A percentile compares a stretch with the other conserved stretches of the same genome.
Conservation (phyloP, 1,140 invertebrate genomes). For the Vanessa tameamea region DNA sequence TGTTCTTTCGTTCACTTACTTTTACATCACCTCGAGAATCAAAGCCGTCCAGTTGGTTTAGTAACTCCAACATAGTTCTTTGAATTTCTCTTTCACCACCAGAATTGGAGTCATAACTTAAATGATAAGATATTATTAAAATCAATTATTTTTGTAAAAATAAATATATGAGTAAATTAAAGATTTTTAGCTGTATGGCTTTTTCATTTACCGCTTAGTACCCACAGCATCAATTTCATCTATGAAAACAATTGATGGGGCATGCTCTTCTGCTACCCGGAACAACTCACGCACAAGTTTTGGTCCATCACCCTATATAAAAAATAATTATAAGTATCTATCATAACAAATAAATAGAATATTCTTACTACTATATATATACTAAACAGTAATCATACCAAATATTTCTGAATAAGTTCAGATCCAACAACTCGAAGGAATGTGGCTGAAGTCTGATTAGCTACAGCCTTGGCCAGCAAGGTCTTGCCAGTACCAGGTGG, state of each 20-base stretch:
- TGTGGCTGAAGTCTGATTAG: constrained; percentile 99
- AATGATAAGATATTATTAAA: constrained; percentile 29
- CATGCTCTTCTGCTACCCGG: constrained; percentile 99
- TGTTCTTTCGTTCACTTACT: constrained; percentile 72
- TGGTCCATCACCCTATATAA: constrained; percentile 95
- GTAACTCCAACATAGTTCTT: constrained; percentile 99
- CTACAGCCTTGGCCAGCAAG: constrained; percentile 98
- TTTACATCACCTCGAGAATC: constrained; percentile 98
- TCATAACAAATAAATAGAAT: too few relatives aligned
- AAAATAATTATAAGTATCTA: constrained; percentile 17
- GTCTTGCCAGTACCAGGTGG: constrained; percentile 99
- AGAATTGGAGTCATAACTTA: constrained; percentile 98
- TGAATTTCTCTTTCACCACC: constrained; percentile 99
- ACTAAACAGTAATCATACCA: constrained; percentile 80
- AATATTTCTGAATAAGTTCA: constrained; percentile 99
- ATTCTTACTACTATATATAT: too few relatives aligned
- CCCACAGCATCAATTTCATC: constrained; percentile 99
- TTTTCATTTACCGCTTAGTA: constrained; percentile 89
- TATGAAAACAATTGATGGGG: constrained; percentile 99
- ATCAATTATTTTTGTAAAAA: background rate
- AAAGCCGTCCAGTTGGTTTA: constrained; percentile 99
- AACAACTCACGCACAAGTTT: constrained; percentile 99
- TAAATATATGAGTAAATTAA: background rate
- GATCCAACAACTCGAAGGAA: constrained; percentile 99
- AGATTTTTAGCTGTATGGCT: background rate